phyloP scores from a whole-genome alignment of 37 sponge, comb jelly and placozoan species.

The Chondrosia reniformis region DNA sequence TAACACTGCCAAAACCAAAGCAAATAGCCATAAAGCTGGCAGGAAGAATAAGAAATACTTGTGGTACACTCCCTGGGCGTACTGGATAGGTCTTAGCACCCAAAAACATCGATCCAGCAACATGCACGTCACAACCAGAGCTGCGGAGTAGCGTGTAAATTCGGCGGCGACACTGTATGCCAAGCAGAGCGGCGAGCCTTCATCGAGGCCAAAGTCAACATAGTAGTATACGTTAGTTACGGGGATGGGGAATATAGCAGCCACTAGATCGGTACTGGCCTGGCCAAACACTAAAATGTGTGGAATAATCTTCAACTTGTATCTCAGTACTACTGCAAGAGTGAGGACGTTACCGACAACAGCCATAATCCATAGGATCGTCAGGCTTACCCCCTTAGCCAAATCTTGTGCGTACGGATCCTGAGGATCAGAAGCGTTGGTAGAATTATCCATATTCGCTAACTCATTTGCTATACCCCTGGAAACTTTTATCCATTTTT shows the following conservation, averaged over 20 bases:
- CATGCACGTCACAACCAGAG: conserved; percentile 55
- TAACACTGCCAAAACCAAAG: conserved; percentile 27
- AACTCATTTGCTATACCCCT: no score
- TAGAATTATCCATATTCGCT: no score
- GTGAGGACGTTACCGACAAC: conserved; percentile 54
- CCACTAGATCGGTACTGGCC: conserved; percentile 61
- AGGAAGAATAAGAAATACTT: conserved; percentile 19
- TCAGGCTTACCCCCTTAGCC: conserved; percentile 27
- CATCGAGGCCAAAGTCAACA: background rate
- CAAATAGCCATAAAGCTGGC: conserved; percentile 26
- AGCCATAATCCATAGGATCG: conserved; percentile 34
- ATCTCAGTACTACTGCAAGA: conserved; percentile 40
- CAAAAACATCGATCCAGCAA: conserved; percentile 73
- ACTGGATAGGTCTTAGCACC: conserved; percentile 59
- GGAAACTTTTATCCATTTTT: no score
- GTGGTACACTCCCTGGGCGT: conserved; percentile 43
- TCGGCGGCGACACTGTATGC: conserved; percentile 46
- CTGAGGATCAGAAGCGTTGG: no score
- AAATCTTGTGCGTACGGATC: background rate
- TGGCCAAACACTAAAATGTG: conserved; percentile 66
- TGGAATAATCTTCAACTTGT: conserved; percentile 55
- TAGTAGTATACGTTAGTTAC: conserved; percentile 45
- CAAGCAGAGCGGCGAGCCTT: background rate
- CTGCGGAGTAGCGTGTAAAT: conserved; percentile 57
- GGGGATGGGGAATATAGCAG: conserved; percentile 46